Evolutionary conservation across 2,888 invertebrate species (phyloP), one percentile per base, ranked within the genome.

Genomic region (Cantharis rufa): DNA sequence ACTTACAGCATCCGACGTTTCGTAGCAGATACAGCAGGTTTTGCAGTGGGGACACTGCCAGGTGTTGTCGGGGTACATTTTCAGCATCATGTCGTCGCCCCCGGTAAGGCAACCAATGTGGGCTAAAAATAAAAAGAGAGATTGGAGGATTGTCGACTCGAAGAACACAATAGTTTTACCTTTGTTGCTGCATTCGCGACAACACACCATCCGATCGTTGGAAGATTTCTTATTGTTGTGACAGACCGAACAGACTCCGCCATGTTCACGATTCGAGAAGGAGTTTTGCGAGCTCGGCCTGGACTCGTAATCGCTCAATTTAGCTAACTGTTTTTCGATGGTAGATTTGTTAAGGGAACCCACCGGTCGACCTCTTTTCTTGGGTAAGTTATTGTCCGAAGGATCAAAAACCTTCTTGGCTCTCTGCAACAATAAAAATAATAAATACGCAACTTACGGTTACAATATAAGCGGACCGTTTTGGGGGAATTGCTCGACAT

Each of bases 21-120:
- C 95, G 82, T 92, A 92, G 85, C 96, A 97, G 62, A 95, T 90
- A 68, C 92, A 92, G 88, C 98, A 98, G 11, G 93, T 94, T 88
- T 96, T 97, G 84, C 97, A 98, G 85, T 95, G 94, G 71, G 95
- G 94, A 86, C 98, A 98, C 83, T 96, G 96, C 95, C 96, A 98
- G 28, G 92, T 92, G 81, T 92, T 92, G 81, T 92, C 92, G 62
- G 91, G 91, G 69, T 91, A 88, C 81, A 92, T 90, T 85, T 92
- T 91, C 68, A 92, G 86, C 86, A 93, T 90, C 82, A 93, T 91
- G 82, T 93, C 92, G 11, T 93, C 92, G 11, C 93, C 92, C 69
- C 91, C 90, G 83, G 92, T 93, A 66, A 94, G 90, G 83, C 94
- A 94, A 79, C 90, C 91, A 15, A 91, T 90, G 86, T 94, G 94